Evolutionary conservation across 2,113 vertebrate species (phyloP).

Genomic region (Phocoena sinus): DNA sequence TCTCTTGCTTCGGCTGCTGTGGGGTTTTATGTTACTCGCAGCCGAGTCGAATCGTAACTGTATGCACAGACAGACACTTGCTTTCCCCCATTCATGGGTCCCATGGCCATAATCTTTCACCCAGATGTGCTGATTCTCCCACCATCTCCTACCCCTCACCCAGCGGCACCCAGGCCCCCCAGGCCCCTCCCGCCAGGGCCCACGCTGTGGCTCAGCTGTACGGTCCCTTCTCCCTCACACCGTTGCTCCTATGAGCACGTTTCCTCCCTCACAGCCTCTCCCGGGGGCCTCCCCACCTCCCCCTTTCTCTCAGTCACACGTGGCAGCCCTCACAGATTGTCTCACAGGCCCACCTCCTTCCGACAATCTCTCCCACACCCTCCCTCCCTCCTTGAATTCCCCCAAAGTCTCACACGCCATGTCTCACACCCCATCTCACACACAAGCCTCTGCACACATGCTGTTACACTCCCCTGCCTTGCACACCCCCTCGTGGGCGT

Average conservation of each 20-base stretch:
- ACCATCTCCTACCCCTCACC: neutral
- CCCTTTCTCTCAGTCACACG: neutral
- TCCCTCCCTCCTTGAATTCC: neutral
- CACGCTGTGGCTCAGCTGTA: too few relatives aligned
- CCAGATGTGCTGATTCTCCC: neutral
- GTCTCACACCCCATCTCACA: neutral
- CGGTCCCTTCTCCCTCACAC: neutral
- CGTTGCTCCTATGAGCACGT: neutral
- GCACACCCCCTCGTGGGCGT: fast-evolving
- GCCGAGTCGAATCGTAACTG: neutral
- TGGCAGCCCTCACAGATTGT: neutral
- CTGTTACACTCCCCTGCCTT: too few relatives aligned
- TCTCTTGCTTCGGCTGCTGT: neutral
- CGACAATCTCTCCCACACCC: neutral
- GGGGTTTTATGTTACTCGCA: neutral
- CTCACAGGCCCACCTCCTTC: neutral
- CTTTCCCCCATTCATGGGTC: neutral
- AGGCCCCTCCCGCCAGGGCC: neutral
- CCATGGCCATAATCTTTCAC: neutral
- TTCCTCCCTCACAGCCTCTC: neutral
- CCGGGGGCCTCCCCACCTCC: fast-evolving
- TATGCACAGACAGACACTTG: neutral
- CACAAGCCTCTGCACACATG: neutral
- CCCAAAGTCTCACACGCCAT: neutral
- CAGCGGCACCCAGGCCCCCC: neutral